Percentiles rank a stretch among this genome's conserved stretches.
Conservation (phyloP, 2,113 vertebrate species). For the Lonchura striata region DNA sequence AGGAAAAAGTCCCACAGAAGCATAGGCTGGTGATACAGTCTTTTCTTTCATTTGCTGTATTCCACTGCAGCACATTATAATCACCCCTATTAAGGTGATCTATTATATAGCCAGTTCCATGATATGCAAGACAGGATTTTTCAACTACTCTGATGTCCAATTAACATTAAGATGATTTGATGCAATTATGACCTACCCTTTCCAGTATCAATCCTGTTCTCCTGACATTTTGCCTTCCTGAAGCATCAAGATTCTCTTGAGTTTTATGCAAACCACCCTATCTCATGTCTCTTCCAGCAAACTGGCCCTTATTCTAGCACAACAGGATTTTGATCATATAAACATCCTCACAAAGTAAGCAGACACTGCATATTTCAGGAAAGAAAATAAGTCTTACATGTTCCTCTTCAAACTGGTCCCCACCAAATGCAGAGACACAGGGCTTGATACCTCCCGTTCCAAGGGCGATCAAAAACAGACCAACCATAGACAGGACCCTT, state of each 20-base stretch:
- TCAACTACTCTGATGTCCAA: not conserved
- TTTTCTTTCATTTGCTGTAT: not conserved
- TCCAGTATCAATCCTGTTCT: not conserved
- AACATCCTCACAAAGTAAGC: not conserved
- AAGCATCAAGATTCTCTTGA: not conserved
- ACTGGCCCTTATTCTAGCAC: not conserved
- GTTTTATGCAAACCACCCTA: not conserved
- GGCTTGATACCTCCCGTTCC: slow-evolving; percentile 98
- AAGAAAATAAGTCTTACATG: slow-evolving; percentile 81
- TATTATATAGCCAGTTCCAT: not conserved
- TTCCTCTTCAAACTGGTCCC: slow-evolving; percentile 94
- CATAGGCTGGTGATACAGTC: not conserved
- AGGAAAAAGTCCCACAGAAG: not conserved
- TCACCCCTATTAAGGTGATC: not conserved
- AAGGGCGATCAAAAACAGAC: slow-evolving; percentile 90
- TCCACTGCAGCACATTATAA: not conserved
- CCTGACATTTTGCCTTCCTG: not conserved
- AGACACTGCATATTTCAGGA: slow-evolving; percentile 23
- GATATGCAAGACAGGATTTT: not conserved
- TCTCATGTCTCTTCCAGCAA: not conserved
- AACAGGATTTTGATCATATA: not conserved
- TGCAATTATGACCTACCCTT: not conserved
- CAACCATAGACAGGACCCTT: slow-evolving; percentile 84
- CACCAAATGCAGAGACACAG: slow-evolving; percentile 95
- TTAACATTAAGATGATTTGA: not conserved